Conservation (phyloP, 2,113 vertebrate genomes). For the rabbit (Oryctolagus cuniculus) region mOryCun1.1 NC_091433.1:21823501-21824000, state of each 20-base stretch:
- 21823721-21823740: background rate
- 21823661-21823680: conserved; percentile 43
- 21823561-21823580: background rate
- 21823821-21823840: background rate
- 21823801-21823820: background rate
- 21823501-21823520: conserved; percentile 55
- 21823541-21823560: background rate
- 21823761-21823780: conserved; percentile 24
- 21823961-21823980: too few species aligned
- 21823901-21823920: too few species aligned
- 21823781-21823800: background rate
- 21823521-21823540: conserved; percentile 30
- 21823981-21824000: too few species aligned
- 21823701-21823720: conserved; percentile 45
- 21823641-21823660: conserved; percentile 7
- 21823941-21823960: too few species aligned
- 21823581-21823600: background rate
- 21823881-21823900: too few species aligned
- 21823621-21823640: conserved; percentile 3
- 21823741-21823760: conserved; percentile 2
- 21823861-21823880: background rate
- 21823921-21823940: too few species aligned
- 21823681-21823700: conserved; percentile 17
- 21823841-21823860: background rate
- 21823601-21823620: conserved; percentile 3